A percentile compares a stretch with the other conserved stretches of the same genome.
These are phyloP conservation scores for Sclerodermus sp. DNA, from an alignment of 2,888 invertebrate species.

Conservation along the genomic window DNA sequence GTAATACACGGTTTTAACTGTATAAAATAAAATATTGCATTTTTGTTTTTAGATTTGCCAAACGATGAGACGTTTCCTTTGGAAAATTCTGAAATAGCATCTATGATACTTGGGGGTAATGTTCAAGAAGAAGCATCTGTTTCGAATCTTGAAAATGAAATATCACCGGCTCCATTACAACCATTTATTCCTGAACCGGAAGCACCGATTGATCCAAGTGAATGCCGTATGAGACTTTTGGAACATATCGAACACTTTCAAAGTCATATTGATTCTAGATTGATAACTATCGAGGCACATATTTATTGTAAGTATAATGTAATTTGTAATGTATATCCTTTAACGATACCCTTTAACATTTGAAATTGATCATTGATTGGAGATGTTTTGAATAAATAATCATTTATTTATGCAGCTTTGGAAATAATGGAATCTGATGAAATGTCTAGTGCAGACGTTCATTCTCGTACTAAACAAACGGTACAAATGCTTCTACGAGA, in stretches of 20 bases:
- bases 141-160: conserved; percentile 10
- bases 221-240: conserved; percentile 75
- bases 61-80: conserved; percentile 6
- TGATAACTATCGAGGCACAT: conserved; percentile 76
- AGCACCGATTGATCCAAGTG: conserved; percentile 77
- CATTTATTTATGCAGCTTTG: conserved; percentile 56
- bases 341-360: too few relatives aligned
- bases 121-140: conserved; percentile 15
- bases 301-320: conserved; percentile 63
- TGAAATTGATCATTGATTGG: too few relatives aligned
- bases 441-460: conserved; percentile 63
- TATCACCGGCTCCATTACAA: conserved; percentile 30
- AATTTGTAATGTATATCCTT: too few relatives aligned
- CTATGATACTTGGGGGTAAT: conserved; percentile 8
- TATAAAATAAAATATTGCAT: too few relatives aligned
- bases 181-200: conserved; percentile 74
- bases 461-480: conserved; percentile 72
- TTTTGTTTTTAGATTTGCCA: too few relatives aligned
- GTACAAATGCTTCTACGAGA: conserved; percentile 75
- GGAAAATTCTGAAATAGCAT: conserved; percentile 10
- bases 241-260: conserved; percentile 79
- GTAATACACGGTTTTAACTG: too few relatives aligned
- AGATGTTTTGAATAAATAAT: too few relatives aligned
- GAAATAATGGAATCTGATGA: conserved; percentile 68
- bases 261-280: conserved; percentile 69